Percentiles rank a stretch among this genome's conserved stretches.
phyloP scores from a whole-genome alignment of 92 coral and sea anemone genomes.

The Porites rus region DNA sequence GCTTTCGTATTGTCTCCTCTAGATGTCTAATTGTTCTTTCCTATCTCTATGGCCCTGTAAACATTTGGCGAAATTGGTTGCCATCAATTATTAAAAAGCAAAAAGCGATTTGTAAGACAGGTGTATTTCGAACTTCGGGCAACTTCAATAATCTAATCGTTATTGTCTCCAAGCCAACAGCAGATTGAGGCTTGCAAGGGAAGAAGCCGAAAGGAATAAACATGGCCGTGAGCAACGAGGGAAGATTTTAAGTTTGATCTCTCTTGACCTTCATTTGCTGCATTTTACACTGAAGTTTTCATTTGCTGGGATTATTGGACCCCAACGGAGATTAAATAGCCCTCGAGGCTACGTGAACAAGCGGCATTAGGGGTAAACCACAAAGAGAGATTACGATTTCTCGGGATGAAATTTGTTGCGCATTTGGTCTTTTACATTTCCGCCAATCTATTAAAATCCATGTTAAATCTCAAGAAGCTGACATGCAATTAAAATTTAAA shows the following conservation, averaged over 20 bases:
- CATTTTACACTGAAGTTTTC: not conserved
- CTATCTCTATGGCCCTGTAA: slow-evolving; percentile 38
- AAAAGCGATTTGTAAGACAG: slow-evolving; percentile 23
- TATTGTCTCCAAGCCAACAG: not conserved
- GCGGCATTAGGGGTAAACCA: slow-evolving; percentile 37
- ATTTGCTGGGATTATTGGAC: slow-evolving; percentile 18
- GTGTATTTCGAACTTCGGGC: slow-evolving; percentile 24
- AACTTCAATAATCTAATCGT: slow-evolving; percentile 17
- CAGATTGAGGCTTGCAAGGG: not conserved
- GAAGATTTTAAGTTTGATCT: not conserved
- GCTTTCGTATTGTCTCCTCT: slow-evolving; percentile 2
- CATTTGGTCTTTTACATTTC: slow-evolving; percentile 41
- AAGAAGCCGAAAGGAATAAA: not conserved
- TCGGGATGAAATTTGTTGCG: slow-evolving; percentile 33
- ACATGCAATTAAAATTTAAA: slow-evolving; percentile 27
- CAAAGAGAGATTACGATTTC: slow-evolving; percentile 42
- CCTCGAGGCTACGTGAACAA: slow-evolving; percentile 8
- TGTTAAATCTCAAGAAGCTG: slow-evolving; percentile 21
- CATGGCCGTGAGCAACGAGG: not conserved
- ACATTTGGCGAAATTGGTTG: slow-evolving; percentile 45
- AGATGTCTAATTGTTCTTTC: slow-evolving; percentile 35
- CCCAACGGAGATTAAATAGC: slow-evolving; percentile 16
- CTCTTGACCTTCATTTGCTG: not conserved
- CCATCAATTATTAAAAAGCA: slow-evolving; percentile 48
- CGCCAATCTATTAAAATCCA: slow-evolving; percentile 48